A percentile compares a stretch with the other conserved stretches of the same genome.
phyloP scores from a whole-genome alignment of 2,797 vertebrate species.

The Rhyacichthys aspro region DNA sequence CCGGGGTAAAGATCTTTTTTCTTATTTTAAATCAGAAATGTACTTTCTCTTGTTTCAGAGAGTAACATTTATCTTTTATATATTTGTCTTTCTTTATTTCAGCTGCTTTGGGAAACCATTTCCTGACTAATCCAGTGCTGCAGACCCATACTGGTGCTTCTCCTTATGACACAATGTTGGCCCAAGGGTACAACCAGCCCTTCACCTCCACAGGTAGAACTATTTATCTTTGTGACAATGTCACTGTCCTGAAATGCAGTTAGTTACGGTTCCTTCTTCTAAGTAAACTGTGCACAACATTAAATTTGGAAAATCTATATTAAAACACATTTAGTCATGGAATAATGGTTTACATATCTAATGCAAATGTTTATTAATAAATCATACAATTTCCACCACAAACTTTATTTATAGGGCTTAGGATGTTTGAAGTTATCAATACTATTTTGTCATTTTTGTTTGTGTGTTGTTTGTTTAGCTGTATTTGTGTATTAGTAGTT shows the following conservation, averaged over 20 bases:
- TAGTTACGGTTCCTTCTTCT: not conserved
- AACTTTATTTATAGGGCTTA: not conserved
- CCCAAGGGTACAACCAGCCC: slow-evolving; percentile 88
- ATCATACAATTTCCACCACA: not conserved
- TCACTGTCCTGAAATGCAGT: not conserved
- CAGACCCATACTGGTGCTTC: slow-evolving; percentile 89
- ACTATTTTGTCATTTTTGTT: slow-evolving; percentile 12
- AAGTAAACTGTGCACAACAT: not conserved
- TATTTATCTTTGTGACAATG: not conserved
- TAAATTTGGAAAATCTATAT: no score
- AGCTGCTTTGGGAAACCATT: slow-evolving; percentile 91
- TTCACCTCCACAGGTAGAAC: slow-evolving; percentile 88
- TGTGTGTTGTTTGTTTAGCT: slow-evolving; percentile 11
- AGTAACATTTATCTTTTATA: slow-evolving; percentile 5
- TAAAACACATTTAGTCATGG: no score
- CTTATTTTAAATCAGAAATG: slow-evolving; percentile 10
- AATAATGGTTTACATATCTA: not conserved
- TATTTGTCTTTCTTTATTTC: slow-evolving; percentile 19
- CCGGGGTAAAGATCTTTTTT: slow-evolving; percentile 78
- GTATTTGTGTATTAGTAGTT: slow-evolving; percentile 8
- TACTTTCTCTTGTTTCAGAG: not conserved
- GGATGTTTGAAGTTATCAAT: no score
- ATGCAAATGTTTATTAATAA: no score
- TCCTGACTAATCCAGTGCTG: slow-evolving; percentile 90
- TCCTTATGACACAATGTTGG: slow-evolving; percentile 91